Evolutionary conservation across 2,888 invertebrate species (phyloP), one percentile per base, ranked within the genome.

Genomic region (Drosophila prolongata): DNA sequence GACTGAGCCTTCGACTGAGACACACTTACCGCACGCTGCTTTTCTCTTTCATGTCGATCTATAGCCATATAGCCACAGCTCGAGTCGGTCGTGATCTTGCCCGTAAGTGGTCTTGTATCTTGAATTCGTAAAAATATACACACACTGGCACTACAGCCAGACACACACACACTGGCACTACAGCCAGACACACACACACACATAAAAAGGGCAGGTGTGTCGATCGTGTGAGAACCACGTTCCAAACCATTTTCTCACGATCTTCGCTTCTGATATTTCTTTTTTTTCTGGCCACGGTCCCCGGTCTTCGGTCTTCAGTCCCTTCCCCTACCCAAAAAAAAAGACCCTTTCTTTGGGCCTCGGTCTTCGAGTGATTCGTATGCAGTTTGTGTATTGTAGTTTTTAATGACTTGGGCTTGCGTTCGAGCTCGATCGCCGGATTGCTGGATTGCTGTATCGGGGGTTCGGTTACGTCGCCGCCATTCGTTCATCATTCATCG

Each of bases 211-310:
- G 92, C 92, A 92, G 92, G 92, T 92, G 92, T 92, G 92, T 92
- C 92, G 92, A 92, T 92, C 92, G 92, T 92, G 92, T 92, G 92
- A 92, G 92, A 92, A 92, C 92, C 92, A 92, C 92, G 92, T 92
- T 92, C 92, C 92, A 92, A 92, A 92, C 90, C 91, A 92, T 92
- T 92, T 92, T 92, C 92, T 92, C 92, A 92, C 92, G 92, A 92
- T 92, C 92, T 90, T 91, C 89, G 90, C 87, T 91, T 89, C 89
- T 87, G 91, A 90, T 90, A 90, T 87, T 86, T 86, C 54, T 64
- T 49, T 65, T 75, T 75, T 70, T 75, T 64, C 52, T 73, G 56
- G 56, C 53, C 58, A 46, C 43, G 54, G 19, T 40, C 40, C 53
- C 58, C 58, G 53, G 57, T 40, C 46, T 30, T 40, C 46, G 8